phyloP scores from a whole-genome alignment of 2,797 vertebrate genomes.

The Antennarius maculatus region DNA sequence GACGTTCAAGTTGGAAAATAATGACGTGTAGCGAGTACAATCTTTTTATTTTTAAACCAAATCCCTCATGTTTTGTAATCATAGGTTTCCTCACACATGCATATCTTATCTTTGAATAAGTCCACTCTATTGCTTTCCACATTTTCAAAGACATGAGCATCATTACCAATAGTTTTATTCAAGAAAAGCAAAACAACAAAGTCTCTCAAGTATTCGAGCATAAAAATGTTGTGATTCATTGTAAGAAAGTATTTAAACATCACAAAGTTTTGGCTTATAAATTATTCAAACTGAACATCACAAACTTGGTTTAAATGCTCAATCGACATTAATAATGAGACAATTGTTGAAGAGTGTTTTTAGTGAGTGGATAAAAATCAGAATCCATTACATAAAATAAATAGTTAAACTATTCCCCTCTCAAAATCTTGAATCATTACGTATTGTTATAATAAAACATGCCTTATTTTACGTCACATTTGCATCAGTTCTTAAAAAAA shows the following conservation, averaged over 20 bases:
- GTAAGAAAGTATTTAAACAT: slow-evolving; percentile 11
- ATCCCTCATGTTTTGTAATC: slow-evolving; percentile 35
- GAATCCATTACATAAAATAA: not conserved
- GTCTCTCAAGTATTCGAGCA: slow-evolving; percentile 33
- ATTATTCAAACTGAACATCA: slow-evolving; percentile 7
- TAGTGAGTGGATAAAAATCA: not conserved
- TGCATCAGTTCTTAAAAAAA: slow-evolving; percentile 26
- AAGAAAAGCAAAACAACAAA: slow-evolving; percentile 49
- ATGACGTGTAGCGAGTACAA: slow-evolving; percentile 19
- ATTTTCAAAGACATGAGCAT: slow-evolving; percentile 32
- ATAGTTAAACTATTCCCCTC: not conserved
- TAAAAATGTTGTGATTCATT: slow-evolving; percentile 45
- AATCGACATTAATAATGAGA: slow-evolving; percentile 16
- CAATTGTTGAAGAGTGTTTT: slow-evolving; percentile 17
- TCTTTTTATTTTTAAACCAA: slow-evolving; percentile 27
- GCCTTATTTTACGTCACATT: slow-evolving; percentile 35
- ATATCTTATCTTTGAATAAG: slow-evolving; percentile 9
- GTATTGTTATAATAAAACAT: slow-evolving; percentile 36
- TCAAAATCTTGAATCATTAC: slow-evolving; percentile 14
- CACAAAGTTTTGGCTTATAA: slow-evolving; percentile 17
- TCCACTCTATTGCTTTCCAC: not conserved
- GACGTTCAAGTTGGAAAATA: slow-evolving; percentile 33
- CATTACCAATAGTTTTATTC: slow-evolving; percentile 60
- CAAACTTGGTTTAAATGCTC: slow-evolving; percentile 16
- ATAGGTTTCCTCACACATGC: slow-evolving; percentile 20